phyloP scores from a whole-genome alignment of 2,797 vertebrate genomes.

The Alcedo atthis region DNA sequence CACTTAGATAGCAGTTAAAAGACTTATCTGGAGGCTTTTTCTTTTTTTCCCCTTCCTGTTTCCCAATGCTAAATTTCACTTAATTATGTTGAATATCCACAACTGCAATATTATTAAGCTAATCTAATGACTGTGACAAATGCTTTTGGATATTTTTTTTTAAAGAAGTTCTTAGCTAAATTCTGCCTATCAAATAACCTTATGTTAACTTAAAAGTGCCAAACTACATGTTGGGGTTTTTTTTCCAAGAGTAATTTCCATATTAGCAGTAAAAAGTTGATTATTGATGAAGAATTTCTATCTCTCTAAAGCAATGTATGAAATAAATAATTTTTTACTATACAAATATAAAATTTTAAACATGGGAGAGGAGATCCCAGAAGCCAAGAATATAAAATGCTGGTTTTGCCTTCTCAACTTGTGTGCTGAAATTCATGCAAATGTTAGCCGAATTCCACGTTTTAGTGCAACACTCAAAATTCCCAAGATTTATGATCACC shows the following conservation, averaged over 20 bases:
- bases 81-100: neutral
- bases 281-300: neutral
- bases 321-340: neutral
- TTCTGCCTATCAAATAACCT: neutral
- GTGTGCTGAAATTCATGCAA: neutral
- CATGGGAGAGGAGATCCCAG: neutral
- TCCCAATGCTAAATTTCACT: neutral
- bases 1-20: neutral
- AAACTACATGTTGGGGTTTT: neutral
- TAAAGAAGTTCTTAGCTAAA: neutral
- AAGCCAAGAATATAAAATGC: neutral
- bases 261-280: neutral
- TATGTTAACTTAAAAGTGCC: neutral
- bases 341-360: neutral
- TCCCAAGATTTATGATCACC: neutral
- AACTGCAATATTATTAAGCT: neutral
- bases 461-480: neutral
- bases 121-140: neutral
- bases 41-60: neutral
- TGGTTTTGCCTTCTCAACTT: neutral
- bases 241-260: neutral
- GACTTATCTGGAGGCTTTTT: neutral
- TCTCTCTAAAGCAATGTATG: neutral
- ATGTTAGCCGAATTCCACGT: rapidly evolving
- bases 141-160: neutral